Percentiles rank a stretch among this genome's conserved stretches.
phyloP scores from a whole-genome alignment of 2,797 vertebrate genomes.

The Neosilurus mollespiculum region DNA sequence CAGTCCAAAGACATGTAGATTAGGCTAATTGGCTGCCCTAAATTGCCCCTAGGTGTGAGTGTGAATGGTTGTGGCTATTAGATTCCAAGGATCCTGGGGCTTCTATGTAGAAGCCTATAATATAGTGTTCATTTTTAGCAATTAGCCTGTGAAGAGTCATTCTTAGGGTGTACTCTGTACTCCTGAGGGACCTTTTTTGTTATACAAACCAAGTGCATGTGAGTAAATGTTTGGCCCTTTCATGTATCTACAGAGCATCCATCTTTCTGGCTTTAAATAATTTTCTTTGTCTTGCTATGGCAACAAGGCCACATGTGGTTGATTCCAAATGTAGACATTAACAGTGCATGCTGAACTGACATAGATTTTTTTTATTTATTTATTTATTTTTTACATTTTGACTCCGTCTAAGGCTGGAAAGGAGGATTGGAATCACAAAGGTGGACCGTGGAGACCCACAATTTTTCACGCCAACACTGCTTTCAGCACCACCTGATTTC shows the following conservation, averaged over 20 bases:
- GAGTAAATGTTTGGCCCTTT: neutral
- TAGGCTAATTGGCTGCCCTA: too few relatives aligned
- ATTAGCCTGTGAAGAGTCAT: neutral
- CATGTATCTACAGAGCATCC: neutral
- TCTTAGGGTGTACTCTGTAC: neutral
- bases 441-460: neutral
- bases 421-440: neutral
- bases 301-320: neutral
- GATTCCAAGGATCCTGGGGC: too few relatives aligned
- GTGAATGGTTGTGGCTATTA: too few relatives aligned
- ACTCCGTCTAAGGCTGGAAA: neutral
- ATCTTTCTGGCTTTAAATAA: neutral
- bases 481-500: neutral
- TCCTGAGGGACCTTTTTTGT: neutral
- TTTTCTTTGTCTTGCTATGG: conserved; percentile 31
- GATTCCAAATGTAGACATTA: conserved; percentile 30
- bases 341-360: conserved; percentile 3
- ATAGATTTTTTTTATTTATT: neutral
- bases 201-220: neutral
- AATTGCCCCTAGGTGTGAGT: too few relatives aligned
- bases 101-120: too few relatives aligned
- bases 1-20: too few relatives aligned
- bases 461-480: neutral
- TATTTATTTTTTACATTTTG: neutral
- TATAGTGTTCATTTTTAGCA: neutral